These are phyloP conservation scores for Zaprionus africanus DNA, from an alignment of 1,140 invertebrate genomes.

Conservation along the genomic window DNA sequence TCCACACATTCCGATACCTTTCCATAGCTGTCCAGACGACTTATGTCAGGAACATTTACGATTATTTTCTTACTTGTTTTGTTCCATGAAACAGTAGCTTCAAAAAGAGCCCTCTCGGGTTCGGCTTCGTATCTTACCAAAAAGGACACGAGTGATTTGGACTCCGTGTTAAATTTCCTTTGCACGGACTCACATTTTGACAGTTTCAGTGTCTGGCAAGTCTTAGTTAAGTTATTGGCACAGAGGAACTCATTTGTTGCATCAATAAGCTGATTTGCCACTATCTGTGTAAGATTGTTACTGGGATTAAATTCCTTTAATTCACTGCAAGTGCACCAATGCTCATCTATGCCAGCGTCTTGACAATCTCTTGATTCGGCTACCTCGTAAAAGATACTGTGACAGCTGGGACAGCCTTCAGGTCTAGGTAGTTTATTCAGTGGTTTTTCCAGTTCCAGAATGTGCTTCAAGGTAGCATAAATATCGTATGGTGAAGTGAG, in stretches of 20 bases:
- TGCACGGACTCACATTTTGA: constrained; percentile 32
- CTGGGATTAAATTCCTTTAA: constrained; percentile 71
- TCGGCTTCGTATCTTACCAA: constrained; percentile 18
- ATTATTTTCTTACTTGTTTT: constrained; percentile 39
- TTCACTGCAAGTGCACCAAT: constrained; percentile 90
- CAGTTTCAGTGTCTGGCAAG: constrained; percentile 39
- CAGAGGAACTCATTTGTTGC: constrained; percentile 81
- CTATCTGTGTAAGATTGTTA: constrained; percentile 4
- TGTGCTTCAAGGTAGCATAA: constrained; percentile 87
- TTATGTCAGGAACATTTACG: constrained; percentile 84
- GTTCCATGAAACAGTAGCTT: constrained; percentile 85
- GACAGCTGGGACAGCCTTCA: constrained; percentile 86
- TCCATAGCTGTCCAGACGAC: constrained; percentile 87
- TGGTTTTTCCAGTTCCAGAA: constrained; percentile 78
- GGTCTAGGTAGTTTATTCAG: constrained; percentile 35
- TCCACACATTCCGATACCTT: constrained; percentile 85
- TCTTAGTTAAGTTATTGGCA: constrained; percentile 33
- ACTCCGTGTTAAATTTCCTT: constrained; percentile 13
- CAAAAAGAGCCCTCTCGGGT: constrained; percentile 85
- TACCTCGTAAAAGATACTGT: constrained; percentile 88
- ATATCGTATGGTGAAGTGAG: constrained; percentile 94
- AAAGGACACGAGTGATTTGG: constrained; percentile 9
- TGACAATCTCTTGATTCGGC: constrained; percentile 88
- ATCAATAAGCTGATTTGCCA: constrained; percentile 76
- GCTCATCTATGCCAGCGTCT: constrained; percentile 88